These are phyloP conservation scores for Anhinga anhinga DNA, from an alignment of 2,113 vertebrate genomes.

Conservation along the genomic window DNA sequence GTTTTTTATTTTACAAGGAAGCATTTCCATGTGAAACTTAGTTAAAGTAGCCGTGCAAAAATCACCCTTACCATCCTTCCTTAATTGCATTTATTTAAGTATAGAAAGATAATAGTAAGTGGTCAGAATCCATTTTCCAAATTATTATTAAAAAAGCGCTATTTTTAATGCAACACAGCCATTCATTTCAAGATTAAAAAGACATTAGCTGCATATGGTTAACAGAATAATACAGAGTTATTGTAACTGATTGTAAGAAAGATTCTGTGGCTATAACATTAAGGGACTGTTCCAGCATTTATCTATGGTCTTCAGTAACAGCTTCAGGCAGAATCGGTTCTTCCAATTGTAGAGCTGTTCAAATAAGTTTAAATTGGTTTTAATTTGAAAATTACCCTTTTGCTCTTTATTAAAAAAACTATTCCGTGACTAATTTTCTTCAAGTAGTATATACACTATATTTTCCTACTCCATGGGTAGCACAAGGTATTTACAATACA, in stretches of 20 bases:
- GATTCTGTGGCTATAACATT: not conserved
- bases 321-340: not conserved
- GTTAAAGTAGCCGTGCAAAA: not conserved
- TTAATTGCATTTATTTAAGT: not conserved
- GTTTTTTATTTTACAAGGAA: not conserved
- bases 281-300: not conserved
- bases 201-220: not conserved
- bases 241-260: not conserved
- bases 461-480: not conserved
- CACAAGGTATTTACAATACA: not conserved
- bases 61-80: not conserved
- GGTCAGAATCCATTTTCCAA: not conserved
- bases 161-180: not conserved
- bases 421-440: not conserved
- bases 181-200: not conserved
- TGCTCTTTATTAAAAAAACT: not conserved
- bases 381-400: not conserved
- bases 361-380: not conserved
- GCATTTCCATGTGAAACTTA: not conserved
- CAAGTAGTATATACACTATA: not conserved
- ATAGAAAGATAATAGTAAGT: not conserved
- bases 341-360: not conserved
- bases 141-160: not conserved
- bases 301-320: not conserved
- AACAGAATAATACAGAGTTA: not conserved